These are phyloP conservation scores for Acrossocheilus fasciatus DNA, from an alignment of 2,797 vertebrate genomes.

Conservation along the genomic window DNA sequence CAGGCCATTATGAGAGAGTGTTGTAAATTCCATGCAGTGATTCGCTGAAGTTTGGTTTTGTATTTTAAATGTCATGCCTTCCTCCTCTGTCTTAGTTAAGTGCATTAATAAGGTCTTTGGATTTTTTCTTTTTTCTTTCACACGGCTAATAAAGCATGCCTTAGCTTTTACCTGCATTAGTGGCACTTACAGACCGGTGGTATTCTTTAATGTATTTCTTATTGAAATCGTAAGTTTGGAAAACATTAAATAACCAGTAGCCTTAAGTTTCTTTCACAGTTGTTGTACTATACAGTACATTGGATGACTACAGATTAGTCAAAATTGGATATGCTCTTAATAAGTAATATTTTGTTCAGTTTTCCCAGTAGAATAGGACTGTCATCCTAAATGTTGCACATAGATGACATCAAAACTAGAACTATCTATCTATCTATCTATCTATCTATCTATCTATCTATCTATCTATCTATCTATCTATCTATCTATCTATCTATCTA, in stretches of 20 bases:
- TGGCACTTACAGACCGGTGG: not conserved
- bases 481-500: no score
- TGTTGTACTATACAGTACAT: not conserved
- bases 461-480: no score
- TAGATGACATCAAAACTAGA: not conserved
- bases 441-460: no score
- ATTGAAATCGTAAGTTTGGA: not conserved
- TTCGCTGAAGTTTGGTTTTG: constrained; percentile 38
- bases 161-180: constrained; percentile 67
- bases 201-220: no score
- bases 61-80: constrained; percentile 22
- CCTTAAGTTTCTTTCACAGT: not conserved
- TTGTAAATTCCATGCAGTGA: constrained; percentile 34
- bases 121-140: constrained; percentile 63
- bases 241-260: not conserved
- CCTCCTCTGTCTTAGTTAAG: constrained; percentile 34
- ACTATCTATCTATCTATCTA: no score
- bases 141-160: not conserved
- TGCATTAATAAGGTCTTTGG: constrained; percentile 65
- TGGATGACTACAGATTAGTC: not conserved
- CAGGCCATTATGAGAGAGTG: constrained; percentile 3
- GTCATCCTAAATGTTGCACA: not conserved
- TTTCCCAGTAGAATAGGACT: not conserved
- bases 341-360: not conserved
- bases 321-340: not conserved